Evolutionary conservation across 2,888 invertebrate species (phyloP), one percentile per base, ranked within the genome.

Genomic region (Rhagophthalmus giganteus): DNA sequence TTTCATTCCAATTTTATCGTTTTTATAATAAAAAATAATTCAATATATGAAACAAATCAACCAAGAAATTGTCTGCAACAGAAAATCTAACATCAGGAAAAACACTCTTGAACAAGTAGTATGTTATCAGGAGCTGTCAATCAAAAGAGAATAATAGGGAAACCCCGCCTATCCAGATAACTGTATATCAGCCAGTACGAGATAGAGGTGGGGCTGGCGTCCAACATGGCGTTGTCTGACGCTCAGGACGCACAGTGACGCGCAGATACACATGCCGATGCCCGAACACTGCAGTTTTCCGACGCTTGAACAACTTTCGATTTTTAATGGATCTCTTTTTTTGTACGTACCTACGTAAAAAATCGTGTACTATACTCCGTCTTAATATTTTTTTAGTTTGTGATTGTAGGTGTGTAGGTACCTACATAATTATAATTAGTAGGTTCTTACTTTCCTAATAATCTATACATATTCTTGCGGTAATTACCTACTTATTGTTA

Each of bases 151-250:
- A 58, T 56, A 54, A 57, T 54, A 52, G 53, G 39, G 28, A 55
- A 51, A 47, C 61, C 41, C 60, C 61, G 59, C 60, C 62, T 51
- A 54, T 60, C 52, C 54, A 61, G 59, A 57, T 57, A 55, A 56
- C 46, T 46, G 42, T 55, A 55, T 56, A 49, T 45, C 47, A 59
- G 53, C 65, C 57, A 59, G 60, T 57, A 54, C 48, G 45, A 55
- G 40, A 20, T 51, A 52, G 50, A 57, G 68, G 67, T 67, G 72
- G 68, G 67, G 69, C 67, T 58, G 61, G 56, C 66, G 64, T 65
- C 68, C 71, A 72, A 72, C 63, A 71, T 72, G 72, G 73, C 72
- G 72, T 42, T 55, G 20, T 39, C 47, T 50, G 55, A 55, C 44
- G 55, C 50, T 44, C 42, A 24, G 28, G 55, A 55, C 51, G 51